Conservation (phyloP, 2,888 invertebrate genomes). For the Andrena trimmerana region DNA sequence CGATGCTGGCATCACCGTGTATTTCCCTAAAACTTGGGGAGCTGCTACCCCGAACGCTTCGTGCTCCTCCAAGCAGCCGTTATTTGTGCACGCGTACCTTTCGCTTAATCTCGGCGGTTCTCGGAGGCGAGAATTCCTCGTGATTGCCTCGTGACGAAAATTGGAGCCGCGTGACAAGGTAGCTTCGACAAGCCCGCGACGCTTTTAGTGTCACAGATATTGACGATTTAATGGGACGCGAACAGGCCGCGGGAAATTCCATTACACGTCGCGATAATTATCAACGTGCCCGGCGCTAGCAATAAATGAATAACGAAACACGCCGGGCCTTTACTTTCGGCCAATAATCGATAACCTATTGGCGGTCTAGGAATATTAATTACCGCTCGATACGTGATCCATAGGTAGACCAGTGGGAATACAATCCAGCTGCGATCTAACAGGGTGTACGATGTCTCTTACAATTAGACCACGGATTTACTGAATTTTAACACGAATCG, state of each 20-base stretch:
- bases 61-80: background rate
- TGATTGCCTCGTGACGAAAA: slow-evolving; percentile 7
- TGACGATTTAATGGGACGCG: slow-evolving; percentile 7
- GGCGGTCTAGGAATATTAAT: slow-evolving; percentile 55
- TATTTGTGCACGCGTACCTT: background rate
- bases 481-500: slow-evolving; percentile 17
- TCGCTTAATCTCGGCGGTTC: background rate
- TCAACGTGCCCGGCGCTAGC: background rate
- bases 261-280: slow-evolving; percentile 30
- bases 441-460: slow-evolving; percentile 28
- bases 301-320: slow-evolving; percentile 32
- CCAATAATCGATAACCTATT: slow-evolving; percentile 58
- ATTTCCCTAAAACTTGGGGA: too few relatives aligned
- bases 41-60: background rate
- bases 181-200: background rate
- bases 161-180: background rate
- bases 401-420: slow-evolving; percentile 25
- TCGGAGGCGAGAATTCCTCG: background rate
- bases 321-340: slow-evolving; percentile 20
- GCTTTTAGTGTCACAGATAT: slow-evolving; percentile 6
- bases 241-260: slow-evolving; percentile 12
- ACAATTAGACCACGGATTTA: slow-evolving; percentile 24
- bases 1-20: too few relatives aligned
- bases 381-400: slow-evolving; percentile 42
- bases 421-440: slow-evolving; percentile 32